phyloP scores from a whole-genome alignment of 2,797 vertebrate genomes.

The Pagetopsis macropterus region DNA sequence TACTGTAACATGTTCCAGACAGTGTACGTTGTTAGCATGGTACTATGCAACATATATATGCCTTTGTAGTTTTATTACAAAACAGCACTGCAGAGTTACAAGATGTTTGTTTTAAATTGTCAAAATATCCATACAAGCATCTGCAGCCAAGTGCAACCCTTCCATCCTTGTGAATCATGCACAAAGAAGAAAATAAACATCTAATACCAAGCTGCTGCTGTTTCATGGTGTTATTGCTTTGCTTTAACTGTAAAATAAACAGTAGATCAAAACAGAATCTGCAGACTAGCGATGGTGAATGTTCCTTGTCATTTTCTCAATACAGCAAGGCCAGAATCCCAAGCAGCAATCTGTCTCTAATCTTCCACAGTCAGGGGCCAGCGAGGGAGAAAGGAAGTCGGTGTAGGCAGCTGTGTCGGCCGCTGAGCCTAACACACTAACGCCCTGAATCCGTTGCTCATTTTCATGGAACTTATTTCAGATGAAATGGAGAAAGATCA shows the following conservation, averaged over 20 bases:
- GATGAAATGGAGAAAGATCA: conserved; percentile 75
- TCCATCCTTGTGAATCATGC: conserved; percentile 12
- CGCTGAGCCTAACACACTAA: conserved; percentile 65
- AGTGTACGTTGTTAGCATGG: neutral
- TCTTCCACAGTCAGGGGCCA: conserved; percentile 69
- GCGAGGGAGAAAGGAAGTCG: conserved; percentile 65
- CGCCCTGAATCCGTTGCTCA: conserved; percentile 62
- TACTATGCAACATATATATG: neutral
- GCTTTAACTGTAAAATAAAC: conserved; percentile 64
- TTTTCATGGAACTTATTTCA: conserved; percentile 75
- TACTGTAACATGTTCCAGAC: conserved; percentile 5
- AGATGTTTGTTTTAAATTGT: conserved; percentile 33
- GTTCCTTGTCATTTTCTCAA: conserved; percentile 70
- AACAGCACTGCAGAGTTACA: neutral
- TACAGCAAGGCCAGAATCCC: conserved; percentile 57
- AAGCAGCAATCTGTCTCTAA: conserved; percentile 78
- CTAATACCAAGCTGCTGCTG: conserved; percentile 25
- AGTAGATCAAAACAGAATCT: conserved; percentile 59
- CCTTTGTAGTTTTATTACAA: conserved; percentile 6
- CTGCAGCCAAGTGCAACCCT: conserved; percentile 16
- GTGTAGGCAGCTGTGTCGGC: conserved; percentile 69
- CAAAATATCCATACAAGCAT: conserved; percentile 13
- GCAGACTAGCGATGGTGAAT: conserved; percentile 52
- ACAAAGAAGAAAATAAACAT: conserved; percentile 20
- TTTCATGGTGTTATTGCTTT: conserved; percentile 40